phyloP scores from a whole-genome alignment of 1,140 invertebrate genomes.

The Tyrophagus putrescentiae region DNA sequence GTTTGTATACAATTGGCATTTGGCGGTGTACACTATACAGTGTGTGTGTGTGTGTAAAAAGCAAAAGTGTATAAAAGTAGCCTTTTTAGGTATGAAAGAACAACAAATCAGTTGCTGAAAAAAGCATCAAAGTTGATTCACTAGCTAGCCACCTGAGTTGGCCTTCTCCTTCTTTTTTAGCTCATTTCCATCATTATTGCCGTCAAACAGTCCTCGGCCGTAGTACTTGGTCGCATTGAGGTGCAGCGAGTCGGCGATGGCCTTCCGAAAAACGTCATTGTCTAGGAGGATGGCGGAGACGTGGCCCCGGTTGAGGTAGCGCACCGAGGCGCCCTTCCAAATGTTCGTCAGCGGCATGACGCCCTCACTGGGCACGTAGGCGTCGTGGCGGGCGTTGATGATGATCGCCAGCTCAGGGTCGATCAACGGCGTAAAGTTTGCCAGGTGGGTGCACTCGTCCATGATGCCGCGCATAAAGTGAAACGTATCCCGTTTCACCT shows the following conservation, averaged over 20 bases:
- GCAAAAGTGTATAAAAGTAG: no score
- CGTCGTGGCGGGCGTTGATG: conserved; percentile 49
- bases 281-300: conserved; percentile 73
- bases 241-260: conserved; percentile 16
- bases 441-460: conserved; percentile 95
- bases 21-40: no score
- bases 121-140: neutral
- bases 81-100: neutral
- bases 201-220: neutral
- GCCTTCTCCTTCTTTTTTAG: neutral
- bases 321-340: conserved; percentile 77
- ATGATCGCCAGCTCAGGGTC: conserved; percentile 31
- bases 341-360: conserved; percentile 64
- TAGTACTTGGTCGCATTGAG: conserved; percentile 20
- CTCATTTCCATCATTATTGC: neutral
- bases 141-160: neutral
- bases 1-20: no score
- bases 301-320: conserved; percentile 75
- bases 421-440: conserved; percentile 57
- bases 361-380: conserved; percentile 73
- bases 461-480: conserved; percentile 95
- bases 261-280: conserved; percentile 61
- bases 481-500: conserved; percentile 44
- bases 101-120: neutral
- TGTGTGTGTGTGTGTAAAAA: no score